Evolutionary conservation across 2,797 vertebrate genomes (phyloP), one percentile per base, ranked within the genome.

Genomic region (Cuculus canorus): DNA sequence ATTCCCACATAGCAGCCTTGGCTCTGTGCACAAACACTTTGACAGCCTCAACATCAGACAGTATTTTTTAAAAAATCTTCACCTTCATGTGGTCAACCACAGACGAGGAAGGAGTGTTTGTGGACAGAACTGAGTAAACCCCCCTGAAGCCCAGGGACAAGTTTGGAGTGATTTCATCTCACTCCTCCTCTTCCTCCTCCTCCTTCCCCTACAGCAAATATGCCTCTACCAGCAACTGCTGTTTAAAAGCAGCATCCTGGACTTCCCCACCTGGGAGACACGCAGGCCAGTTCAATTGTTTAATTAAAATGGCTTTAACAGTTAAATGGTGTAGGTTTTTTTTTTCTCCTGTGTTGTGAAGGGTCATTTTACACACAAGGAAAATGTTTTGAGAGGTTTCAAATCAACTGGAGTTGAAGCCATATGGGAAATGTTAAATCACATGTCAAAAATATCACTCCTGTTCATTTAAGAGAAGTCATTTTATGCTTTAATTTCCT

Each of bases 401-500:
- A 53, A 11, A 66, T 72, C 66, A 73, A 21, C 33, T 83, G 24
- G 47, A 47, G 69, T 76, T 56, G 57, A 86, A 87, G n/a, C 70
- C 92, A 93, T 73, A 35, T 84, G 87, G 88, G 80, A 91, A 96
- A 88, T 11, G 33, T 80, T 91, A 94, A 84, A 77, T 79, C 54
- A 30, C 80, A 76, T 53, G 73, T 95, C 92, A 94, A 91, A 91
- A 96, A 86, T 76, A 91, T 32, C 73, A 84, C 73, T 88, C 77
- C 87, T 86, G 50, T 57, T 93, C 87, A 24, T 61, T 94, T 86
- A 56, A 88, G 39, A 39, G 30, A 86, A 84, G 56, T 63, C 52
- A 56, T 59, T 68, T 90, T 86, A 48, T 66, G 48, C 45, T 84
- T 92, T 90, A 70, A 92, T 90, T 92, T 92, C 80, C 85, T 82